Base-by-base conservation (phyloP, 2,888 invertebrate genomes). In the Proisotoma minuta region DNA sequence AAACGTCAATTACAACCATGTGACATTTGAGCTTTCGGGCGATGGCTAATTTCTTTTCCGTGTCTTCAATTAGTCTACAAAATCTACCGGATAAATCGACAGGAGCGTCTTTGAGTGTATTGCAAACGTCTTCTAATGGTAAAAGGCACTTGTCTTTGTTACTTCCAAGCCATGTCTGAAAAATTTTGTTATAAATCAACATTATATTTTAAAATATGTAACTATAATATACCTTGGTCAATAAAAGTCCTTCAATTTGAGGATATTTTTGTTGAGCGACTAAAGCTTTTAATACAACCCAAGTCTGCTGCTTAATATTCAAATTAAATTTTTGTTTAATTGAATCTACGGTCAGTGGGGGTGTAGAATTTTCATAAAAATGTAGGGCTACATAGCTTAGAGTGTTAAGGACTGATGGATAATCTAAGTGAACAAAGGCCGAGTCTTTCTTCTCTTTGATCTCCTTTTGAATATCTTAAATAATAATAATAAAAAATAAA, bases 21-120 rank as follows among this genome's bases (percentile, higher is more conserved):
- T 87, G 84, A 73, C 87, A 85, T 77, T 84, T 82, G 62, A 85
- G 81, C 68, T 82, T 83, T 63, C 82, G 83, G 0, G 87, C 87
- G 1, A 87, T 76, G 23, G 82, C 77, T 53, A 87, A 73, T 57
- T 84, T 78, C 59, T 82, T 84, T 8, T 86, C 85, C 0, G 79
- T 72, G 51, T 77, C 79, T 12, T 84, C 80, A 0, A 84, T 77
- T 26, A 82, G 81, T 69, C 81, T 80, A 26, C 85, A 76, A 74
- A 83, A 85, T 0, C 80, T 80, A 4, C 82, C 82, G 34, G 85
- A 75, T 49, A 85, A 66, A 12, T 74, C 73, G 1, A 75, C 64
- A 0, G 81, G 79, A 4, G 81, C 81, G 18, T 43, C 43, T 50
- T 77, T 76, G 26, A 82, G 71, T 56, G 77, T 74, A 24, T 83